These are phyloP conservation scores for Ptiloglossa arizonensis DNA, from an alignment of 1,140 invertebrate genomes.

Conservation along the genomic window DNA sequence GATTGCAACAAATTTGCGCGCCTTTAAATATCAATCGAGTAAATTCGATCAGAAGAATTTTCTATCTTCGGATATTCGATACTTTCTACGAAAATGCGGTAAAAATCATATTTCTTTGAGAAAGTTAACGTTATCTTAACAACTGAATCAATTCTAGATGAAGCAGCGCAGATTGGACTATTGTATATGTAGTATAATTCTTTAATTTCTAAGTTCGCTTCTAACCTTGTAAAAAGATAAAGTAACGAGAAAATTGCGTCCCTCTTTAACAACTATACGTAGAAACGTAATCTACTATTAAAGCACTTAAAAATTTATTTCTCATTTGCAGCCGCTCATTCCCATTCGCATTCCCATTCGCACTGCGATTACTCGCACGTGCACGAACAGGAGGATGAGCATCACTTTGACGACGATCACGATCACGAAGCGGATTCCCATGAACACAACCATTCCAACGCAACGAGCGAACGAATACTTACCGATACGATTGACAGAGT, in stretches of 20 bases:
- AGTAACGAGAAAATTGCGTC: no score
- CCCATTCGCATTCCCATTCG: conserved; percentile 70
- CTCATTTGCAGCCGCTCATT: conserved; percentile 75
- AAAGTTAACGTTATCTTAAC: background rate
- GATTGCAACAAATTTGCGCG: background rate
- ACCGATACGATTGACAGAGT: conserved; percentile 60
- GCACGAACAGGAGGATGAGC: conserved; percentile 47
- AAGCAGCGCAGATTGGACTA: background rate
- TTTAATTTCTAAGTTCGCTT: no score
- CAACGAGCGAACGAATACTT: conserved; percentile 36
- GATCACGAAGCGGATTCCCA: conserved; percentile 50
- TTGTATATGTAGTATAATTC: background rate
- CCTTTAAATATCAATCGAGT: background rate
- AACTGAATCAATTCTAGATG: background rate
- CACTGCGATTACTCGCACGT: conserved; percentile 50
- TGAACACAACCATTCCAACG: conserved; percentile 31
- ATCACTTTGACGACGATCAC: conserved; percentile 55
- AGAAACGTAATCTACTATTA: background rate
- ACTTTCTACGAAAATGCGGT: background rate
- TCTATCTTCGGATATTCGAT: background rate
- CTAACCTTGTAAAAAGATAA: no score
- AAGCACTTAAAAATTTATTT: background rate
- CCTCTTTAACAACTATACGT: background rate
- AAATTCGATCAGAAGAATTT: background rate
- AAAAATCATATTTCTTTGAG: background rate